Conservation (phyloP, 1,140 invertebrate species). For the Apocrypta bakeri region DNA sequence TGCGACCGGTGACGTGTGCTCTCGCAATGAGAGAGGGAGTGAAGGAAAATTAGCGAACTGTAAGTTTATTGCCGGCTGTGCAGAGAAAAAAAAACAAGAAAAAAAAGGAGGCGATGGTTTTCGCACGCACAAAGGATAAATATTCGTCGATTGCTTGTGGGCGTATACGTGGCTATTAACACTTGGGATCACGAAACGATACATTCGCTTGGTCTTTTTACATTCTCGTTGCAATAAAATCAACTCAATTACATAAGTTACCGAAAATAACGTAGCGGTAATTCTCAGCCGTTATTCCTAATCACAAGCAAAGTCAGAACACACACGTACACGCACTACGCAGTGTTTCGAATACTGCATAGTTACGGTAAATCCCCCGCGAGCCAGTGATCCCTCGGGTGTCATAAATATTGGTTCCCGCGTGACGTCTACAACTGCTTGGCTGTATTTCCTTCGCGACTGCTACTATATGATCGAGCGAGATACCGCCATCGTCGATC, state of each 20-base stretch:
- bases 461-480: background rate
- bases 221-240: too few species aligned
- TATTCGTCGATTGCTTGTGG: background rate
- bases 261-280: too few species aligned
- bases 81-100: background rate
- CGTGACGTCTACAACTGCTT: background rate
- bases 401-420: conserved; percentile 37
- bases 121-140: background rate
- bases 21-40: background rate
- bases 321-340: too few species aligned
- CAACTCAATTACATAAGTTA: too few species aligned
- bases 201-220: too few species aligned
- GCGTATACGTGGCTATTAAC: background rate
- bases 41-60: background rate
- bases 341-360: background rate
- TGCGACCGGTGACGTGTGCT: background rate
- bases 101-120: background rate
- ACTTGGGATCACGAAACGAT: background rate
- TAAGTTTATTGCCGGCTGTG: background rate
- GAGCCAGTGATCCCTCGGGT: conserved; percentile 12
- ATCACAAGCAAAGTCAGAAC: background rate
- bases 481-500: background rate
- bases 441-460: background rate
- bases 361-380: background rate
- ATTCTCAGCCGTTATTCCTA: background rate